A percentile compares a stretch with the other conserved stretches of the same genome.
These are phyloP conservation scores for Semotilus atromaculatus DNA, from an alignment of 2,797 vertebrate genomes.

Conservation along the genomic window DNA sequence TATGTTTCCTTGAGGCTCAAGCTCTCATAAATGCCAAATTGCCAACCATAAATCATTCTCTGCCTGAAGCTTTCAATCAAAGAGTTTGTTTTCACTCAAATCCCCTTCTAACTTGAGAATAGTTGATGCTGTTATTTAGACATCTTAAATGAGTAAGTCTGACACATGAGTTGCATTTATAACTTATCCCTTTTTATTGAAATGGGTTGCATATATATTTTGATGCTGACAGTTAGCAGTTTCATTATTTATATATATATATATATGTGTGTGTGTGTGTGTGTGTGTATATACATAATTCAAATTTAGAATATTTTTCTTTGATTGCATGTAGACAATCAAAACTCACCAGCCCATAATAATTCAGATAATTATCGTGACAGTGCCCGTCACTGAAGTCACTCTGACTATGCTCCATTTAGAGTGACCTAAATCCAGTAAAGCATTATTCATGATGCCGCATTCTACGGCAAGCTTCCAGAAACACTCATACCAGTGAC, in stretches of 20 bases:
- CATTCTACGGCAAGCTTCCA: neutral
- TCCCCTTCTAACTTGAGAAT: neutral
- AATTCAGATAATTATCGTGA: no score
- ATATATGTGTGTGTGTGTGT: no score
- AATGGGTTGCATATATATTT: neutral
- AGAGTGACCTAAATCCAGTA: conserved; percentile 20
- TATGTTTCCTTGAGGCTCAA: neutral
- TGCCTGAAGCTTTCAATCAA: neutral
- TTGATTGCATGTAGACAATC: no score
- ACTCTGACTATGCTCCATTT: conserved; percentile 11
- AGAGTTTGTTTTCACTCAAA: neutral
- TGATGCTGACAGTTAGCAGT: neutral
- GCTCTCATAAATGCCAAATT: neutral
- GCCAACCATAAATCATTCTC: neutral
- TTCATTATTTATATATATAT: no score
- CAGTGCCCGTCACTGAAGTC: neutral
- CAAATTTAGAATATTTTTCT: no score
- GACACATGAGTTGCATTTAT: no score
- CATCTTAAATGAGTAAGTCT: neutral
- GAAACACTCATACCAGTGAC: neutral
- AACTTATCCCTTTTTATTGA: neutral
- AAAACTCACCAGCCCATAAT: no score
- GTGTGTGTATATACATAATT: no score
- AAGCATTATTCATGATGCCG: conserved; percentile 20
- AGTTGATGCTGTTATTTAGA: neutral